Base-by-base conservation (phyloP, 2,113 vertebrate species). In the Notarius lentiginosus region DNA sequence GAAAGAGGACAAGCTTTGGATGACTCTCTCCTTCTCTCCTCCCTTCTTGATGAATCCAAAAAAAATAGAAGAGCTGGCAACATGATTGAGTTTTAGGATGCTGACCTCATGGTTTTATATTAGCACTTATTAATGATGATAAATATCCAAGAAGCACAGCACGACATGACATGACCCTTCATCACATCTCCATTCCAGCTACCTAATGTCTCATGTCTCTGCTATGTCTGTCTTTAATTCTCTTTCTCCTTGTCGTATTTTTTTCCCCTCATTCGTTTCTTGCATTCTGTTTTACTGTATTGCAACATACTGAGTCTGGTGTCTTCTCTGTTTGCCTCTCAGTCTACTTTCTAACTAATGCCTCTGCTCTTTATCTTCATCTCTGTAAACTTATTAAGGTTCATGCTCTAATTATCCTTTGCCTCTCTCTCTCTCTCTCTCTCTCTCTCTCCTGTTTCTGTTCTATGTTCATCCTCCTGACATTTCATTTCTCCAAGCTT, bases 81-180 rank as follows among this genome's bases (percentile, higher is more conserved):
- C 60, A 17, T 73, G 80, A 85, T 79, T 85, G 70, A 86, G 68
- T 89, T 91, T 85, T 55, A 68, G 58, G 77, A 66, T 82, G 80
- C 86, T 88, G 88, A 87, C 70, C 82, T 85, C 65, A 88, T 84
- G 60, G 41, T 88, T 85, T 86, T 89, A 88, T 84, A 89, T 87
- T 89, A 88, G 75, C 79, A 49, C 24, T 17, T 70, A 30, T 30
- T 90, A 88, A 87, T 89, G 87, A 88, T 90, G 87, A 87, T 88
- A 79, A 80, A 88, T 90, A 34, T 82, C 15, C 27, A 41, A 85
- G 65, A 75, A n/a, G 81, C 72, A 81, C 75, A 56, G 47, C 72
- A 27, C 84, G 65, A 61, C 27, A n/a, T 61, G 7, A 61, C 27
- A n/a, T 61, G 7, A 55, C 77, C 24, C 68, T 77, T 70, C 8